Evolutionary conservation across 2,888 invertebrate genomes (phyloP).

Genomic region (Galeruca laticollis): DNA sequence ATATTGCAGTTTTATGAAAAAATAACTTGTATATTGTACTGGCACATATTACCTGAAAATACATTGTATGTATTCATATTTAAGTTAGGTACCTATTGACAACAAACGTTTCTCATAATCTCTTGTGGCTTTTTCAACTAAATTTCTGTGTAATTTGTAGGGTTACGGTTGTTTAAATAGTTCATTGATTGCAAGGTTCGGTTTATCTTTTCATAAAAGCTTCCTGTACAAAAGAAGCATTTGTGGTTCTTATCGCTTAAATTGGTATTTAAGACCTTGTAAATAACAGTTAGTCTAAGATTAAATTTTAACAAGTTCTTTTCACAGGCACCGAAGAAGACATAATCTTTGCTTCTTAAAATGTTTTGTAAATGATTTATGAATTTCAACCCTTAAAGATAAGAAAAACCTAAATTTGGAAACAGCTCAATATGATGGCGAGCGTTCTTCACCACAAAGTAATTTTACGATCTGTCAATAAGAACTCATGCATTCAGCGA

Average conservation of each 20-base stretch:
- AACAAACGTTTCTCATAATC: slow-evolving; percentile 31
- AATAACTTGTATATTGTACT: not conserved
- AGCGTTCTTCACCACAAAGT: too few species aligned
- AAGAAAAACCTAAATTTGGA: not conserved
- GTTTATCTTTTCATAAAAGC: slow-evolving; percentile 18
- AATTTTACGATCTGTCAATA: not conserved
- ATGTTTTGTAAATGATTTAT: not conserved
- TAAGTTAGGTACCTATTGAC: slow-evolving; percentile 17
- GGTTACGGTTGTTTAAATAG: slow-evolving; percentile 13
- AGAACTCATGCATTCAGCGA: not conserved
- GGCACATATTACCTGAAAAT: slow-evolving; percentile 11
- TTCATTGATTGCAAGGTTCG: slow-evolving; percentile 30
- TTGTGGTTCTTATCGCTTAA: slow-evolving; percentile 20
- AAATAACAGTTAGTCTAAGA: slow-evolving; percentile 11
- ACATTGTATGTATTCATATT: slow-evolving; percentile 5
- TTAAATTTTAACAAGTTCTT: not conserved
- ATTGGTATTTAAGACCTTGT: slow-evolving; percentile 4
- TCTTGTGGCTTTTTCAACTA: slow-evolving; percentile 27
- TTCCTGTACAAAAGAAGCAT: slow-evolving; percentile 16
- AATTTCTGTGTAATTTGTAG: slow-evolving; percentile 26
- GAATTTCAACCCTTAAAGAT: not conserved
- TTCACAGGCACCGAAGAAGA: not conserved
- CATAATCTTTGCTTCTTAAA: not conserved
- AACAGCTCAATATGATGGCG: not conserved
- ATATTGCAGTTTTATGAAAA: too few species aligned